Conservation (phyloP, 2,113 vertebrate genomes). For the Otis tarda region DNA sequence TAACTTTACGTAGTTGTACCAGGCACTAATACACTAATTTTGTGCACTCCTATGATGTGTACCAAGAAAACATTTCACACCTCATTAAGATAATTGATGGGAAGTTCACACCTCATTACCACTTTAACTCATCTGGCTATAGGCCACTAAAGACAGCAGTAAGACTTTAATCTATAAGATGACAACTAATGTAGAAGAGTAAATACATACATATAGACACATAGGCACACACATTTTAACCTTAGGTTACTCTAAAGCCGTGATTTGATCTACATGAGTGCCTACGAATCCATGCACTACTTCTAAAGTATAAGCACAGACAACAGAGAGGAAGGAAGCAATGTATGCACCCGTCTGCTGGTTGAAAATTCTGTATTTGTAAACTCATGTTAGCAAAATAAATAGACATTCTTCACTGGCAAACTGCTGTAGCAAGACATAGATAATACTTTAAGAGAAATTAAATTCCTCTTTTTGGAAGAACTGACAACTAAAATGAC, state of each 20-base stretch:
- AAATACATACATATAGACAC: not conserved
- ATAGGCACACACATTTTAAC: not conserved
- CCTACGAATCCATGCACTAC: not conserved
- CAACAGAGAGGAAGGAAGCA: not conserved
- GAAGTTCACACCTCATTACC: conserved; percentile 38
- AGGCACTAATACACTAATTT: not conserved
- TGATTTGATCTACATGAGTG: not conserved
- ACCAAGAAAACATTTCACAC: conserved; percentile 34
- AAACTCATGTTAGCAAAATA: not conserved
- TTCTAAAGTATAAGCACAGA: not conserved
- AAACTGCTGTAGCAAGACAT: not conserved
- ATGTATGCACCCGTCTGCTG: not conserved
- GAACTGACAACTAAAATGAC: not conserved
- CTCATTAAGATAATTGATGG: conserved; percentile 34
- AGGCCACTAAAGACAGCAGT: not conserved
- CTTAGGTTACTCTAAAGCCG: not conserved
- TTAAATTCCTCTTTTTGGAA: not conserved
- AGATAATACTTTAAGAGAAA: not conserved
- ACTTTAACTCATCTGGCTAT: conserved; percentile 3
- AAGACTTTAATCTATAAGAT: not conserved
- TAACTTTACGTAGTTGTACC: not conserved
- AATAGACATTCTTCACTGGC: not conserved
- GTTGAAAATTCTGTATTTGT: not conserved
- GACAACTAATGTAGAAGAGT: not conserved
- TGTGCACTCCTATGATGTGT: not conserved